Percentiles rank a stretch among this genome's conserved stretches.
Conservation (phyloP, 2,888 invertebrate genomes). For the Pristionchus maxplancki region DNA sequence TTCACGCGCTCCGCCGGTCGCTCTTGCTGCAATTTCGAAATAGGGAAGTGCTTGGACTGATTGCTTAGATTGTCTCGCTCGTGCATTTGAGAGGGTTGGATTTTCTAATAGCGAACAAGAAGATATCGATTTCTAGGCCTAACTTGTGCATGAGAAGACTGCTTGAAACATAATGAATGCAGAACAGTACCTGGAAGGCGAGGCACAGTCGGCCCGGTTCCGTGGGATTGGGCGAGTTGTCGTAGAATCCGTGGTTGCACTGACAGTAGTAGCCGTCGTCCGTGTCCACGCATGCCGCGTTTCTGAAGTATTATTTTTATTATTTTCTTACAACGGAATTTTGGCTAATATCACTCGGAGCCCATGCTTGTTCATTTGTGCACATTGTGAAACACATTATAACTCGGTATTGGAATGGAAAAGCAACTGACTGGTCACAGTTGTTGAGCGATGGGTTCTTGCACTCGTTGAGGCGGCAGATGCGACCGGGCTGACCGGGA, state of each 20-base stretch:
- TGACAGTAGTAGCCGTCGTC: constrained; percentile 64
- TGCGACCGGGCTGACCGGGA: constrained; percentile 65
- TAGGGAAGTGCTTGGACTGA: too few relatives aligned
- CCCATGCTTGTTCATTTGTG: not conserved
- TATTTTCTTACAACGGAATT: not conserved
- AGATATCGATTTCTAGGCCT: too few relatives aligned
- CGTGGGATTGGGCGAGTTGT: constrained; percentile 70
- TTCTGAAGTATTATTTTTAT: constrained; percentile 50
- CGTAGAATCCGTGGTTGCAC: constrained; percentile 73
- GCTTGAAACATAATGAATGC: not conserved
- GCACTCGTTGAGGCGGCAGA: constrained; percentile 75
- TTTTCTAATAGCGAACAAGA: too few relatives aligned
- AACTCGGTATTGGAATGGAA: not conserved
- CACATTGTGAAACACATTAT: not conserved
- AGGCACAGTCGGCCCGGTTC: constrained; percentile 74
- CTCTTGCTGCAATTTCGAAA: constrained; percentile 35
- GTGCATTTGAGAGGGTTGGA: too few relatives aligned
- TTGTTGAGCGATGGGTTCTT: constrained; percentile 66
- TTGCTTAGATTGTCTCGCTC: not conserved
- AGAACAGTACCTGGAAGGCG: constrained; percentile 57
- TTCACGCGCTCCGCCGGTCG: not conserved
- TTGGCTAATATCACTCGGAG: not conserved
- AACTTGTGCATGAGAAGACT: not conserved
- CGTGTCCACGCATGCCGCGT: constrained; percentile 66
- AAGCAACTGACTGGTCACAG: constrained; percentile 61